A percentile compares a stretch with the other conserved stretches of the same genome.
These are phyloP conservation scores for Pelvicachromis taeniatus DNA, from an alignment of 2,113 vertebrate species.

Conservation along the genomic window DNA sequence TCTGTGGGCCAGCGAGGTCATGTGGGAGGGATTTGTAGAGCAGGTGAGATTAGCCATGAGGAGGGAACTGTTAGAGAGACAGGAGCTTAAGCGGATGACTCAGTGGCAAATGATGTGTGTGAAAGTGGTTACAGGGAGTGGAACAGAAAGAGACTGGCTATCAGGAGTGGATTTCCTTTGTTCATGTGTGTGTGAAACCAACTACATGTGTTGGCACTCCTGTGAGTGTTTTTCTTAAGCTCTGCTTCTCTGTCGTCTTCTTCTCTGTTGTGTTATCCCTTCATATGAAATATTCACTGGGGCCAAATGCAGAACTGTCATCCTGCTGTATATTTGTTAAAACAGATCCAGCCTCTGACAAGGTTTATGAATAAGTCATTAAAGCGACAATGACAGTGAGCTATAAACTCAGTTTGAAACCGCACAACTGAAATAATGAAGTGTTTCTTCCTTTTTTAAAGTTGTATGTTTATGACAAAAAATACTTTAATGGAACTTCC, in stretches of 20 bases:
- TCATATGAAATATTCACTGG: constrained; percentile 41
- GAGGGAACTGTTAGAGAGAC: neutral
- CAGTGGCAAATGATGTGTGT: neutral
- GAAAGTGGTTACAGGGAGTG: neutral
- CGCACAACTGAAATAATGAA: constrained; percentile 11
- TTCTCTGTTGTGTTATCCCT: neutral
- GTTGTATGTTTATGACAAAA: neutral
- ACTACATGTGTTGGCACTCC: neutral
- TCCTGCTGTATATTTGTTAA: constrained; percentile 28
- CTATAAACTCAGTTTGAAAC: constrained; percentile 17
- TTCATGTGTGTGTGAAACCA: neutral
- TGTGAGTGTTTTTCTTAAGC: neutral
- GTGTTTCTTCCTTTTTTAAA: neutral
- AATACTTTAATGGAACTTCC: neutral
- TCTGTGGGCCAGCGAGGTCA: neutral
- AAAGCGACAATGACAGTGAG: constrained; percentile 2
- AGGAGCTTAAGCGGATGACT: constrained; percentile 24
- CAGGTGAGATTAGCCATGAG: constrained; percentile 7
- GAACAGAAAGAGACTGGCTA: neutral
- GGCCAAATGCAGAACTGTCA: constrained; percentile 37
- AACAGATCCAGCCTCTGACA: constrained; percentile 22
- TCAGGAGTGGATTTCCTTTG: neutral
- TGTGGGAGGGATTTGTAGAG: constrained; percentile 22
- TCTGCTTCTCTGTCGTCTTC: neutral
- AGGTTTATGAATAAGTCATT: constrained; percentile 57